Percentiles rank a stretch among this genome's conserved stretches.
These are phyloP conservation scores for Xenotilapia flavipinnis DNA, from an alignment of 2,113 vertebrate species.

Conservation along the genomic window DNA sequence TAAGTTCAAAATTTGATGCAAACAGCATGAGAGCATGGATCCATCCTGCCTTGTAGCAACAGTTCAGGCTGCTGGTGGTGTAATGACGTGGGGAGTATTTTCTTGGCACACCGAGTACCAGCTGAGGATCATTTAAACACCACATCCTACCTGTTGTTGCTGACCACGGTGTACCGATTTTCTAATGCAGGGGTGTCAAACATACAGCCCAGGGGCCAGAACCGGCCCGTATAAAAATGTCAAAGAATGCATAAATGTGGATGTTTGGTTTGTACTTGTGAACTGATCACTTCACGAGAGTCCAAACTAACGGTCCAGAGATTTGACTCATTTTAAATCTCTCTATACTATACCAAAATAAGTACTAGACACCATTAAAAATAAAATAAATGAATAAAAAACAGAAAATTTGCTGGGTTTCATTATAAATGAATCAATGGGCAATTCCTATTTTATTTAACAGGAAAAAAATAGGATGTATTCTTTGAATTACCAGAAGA, in stretches of 20 bases:
- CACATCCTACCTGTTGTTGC: background rate
- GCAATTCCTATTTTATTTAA: background rate
- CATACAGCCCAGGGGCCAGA: background rate
- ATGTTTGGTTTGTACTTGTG: background rate
- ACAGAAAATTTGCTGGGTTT: background rate
- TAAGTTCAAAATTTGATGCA: background rate
- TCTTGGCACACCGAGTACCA: background rate
- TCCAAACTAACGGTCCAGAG: background rate
- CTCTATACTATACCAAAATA: background rate
- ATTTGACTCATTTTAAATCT: background rate
- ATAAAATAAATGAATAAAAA: background rate
- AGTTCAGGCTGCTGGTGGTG: background rate
- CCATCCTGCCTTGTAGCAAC: background rate
- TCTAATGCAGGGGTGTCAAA: background rate
- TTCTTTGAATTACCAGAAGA: background rate
- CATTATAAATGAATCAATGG: background rate
- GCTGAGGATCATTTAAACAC: background rate
- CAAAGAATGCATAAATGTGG: background rate
- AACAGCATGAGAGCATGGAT: background rate
- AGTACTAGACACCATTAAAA: background rate
- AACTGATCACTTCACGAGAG: background rate
- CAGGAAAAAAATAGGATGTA: background rate
- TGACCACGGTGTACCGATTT: background rate
- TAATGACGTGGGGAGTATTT: background rate
- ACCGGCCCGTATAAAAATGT: background rate